Conservation (phyloP, 2,888 invertebrate species). For the Dryobotodes eremita region DNA sequence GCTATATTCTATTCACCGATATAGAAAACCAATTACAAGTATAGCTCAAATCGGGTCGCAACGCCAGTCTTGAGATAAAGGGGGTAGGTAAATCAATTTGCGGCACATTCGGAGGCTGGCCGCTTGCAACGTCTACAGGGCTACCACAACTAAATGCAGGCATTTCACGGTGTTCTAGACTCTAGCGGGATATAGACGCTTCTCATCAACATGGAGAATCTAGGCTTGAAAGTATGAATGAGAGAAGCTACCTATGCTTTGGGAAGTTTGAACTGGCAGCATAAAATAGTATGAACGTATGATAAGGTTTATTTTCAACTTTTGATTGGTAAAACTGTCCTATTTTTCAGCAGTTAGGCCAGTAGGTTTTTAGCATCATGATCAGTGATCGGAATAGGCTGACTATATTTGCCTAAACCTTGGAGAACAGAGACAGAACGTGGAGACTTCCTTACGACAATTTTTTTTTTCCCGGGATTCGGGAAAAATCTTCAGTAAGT, state of each 20-base stretch:
- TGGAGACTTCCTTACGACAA: too few relatives aligned
- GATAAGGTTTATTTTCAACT: neutral
- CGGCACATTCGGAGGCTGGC: slow-evolving; percentile 60
- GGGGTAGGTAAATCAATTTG: slow-evolving; percentile 73
- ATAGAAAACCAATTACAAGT: slow-evolving; percentile 52
- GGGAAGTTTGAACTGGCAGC: too few relatives aligned
- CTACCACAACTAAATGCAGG: slow-evolving; percentile 39
- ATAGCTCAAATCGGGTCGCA: slow-evolving; percentile 45
- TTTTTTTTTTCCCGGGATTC: too few relatives aligned
- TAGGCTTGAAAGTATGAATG: slow-evolving; percentile 11
- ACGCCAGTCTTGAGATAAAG: slow-evolving; percentile 61
- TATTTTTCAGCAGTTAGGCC: too few relatives aligned
- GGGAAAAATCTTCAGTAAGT: too few relatives aligned
- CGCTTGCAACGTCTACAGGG: slow-evolving; percentile 37
- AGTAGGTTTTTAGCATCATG: too few relatives aligned
- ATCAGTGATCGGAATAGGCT: too few relatives aligned
- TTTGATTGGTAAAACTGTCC: too few relatives aligned
- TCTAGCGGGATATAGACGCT: neutral
- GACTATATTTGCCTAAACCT: too few relatives aligned
- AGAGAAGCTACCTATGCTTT: neutral
- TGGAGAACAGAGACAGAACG: too few relatives aligned
- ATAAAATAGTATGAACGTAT: neutral
- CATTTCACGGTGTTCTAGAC: slow-evolving; percentile 17
- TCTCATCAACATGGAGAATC: slow-evolving; percentile 10
- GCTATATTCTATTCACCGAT: neutral